A percentile compares a stretch with the other conserved stretches of the same genome.
Evolutionary conservation across 2,113 vertebrate genomes (phyloP).

Genomic region (Prolemur simus): DNA sequence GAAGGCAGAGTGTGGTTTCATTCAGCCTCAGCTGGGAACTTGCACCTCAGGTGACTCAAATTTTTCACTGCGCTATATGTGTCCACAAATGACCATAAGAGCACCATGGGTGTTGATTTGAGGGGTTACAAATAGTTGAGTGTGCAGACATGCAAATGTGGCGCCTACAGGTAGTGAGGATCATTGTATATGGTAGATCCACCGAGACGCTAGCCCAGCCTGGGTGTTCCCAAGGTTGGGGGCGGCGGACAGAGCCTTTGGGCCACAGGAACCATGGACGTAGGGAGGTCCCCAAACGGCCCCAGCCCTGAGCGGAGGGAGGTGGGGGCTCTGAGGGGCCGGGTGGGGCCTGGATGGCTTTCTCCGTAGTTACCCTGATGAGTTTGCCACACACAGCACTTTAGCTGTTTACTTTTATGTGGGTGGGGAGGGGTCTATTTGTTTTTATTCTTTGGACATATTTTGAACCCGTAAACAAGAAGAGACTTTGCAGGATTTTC

Average conservation of each 20-base stretch:
- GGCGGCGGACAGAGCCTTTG: background rate
- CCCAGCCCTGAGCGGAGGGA: background rate
- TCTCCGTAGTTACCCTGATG: background rate
- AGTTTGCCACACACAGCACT: background rate
- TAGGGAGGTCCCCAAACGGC: background rate
- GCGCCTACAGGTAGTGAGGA: background rate
- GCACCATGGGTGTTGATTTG: background rate
- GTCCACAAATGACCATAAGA: background rate
- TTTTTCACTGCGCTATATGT: background rate
- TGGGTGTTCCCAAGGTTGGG: background rate
- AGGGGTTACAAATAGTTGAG: background rate
- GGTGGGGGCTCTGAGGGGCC: background rate
- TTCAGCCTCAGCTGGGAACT: background rate
- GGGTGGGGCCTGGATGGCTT: background rate
- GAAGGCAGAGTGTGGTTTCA: rapidly evolving
- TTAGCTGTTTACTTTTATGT: background rate
- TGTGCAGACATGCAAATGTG: background rate
- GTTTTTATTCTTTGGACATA: constrained; percentile 47
- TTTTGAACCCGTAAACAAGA: constrained; percentile 8
- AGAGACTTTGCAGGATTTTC: constrained; percentile 43
- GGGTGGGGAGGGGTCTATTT: background rate
- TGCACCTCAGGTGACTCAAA: rapidly evolving
- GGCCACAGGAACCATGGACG: background rate
- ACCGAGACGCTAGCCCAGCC: background rate
- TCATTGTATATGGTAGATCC: background rate